These are phyloP conservation scores for Epinotia brunnichana DNA, from an alignment of 2,888 invertebrate genomes.

Conservation along the genomic window DNA sequence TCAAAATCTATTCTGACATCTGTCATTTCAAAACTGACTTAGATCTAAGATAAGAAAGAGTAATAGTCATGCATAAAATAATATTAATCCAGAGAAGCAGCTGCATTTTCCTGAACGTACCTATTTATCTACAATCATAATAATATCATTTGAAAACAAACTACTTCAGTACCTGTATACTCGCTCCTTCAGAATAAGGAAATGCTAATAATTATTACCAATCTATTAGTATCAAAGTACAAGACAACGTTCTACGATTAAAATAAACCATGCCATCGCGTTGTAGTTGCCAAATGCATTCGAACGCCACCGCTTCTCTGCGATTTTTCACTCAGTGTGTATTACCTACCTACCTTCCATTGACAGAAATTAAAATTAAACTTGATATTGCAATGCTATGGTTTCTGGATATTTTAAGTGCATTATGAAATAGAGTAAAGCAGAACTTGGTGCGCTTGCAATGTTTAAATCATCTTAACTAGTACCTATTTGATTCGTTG, in stretches of 20 bases:
- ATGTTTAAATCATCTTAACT: neutral
- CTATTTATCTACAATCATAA: neutral
- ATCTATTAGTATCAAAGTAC: constrained; percentile 5
- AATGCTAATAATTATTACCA: neutral
- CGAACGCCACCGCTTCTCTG: constrained; percentile 26
- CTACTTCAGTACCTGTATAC: too few relatives aligned
- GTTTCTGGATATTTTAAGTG: neutral
- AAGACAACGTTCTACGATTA: constrained; percentile 18
- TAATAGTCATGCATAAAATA: neutral
- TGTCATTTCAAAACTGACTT: neutral
- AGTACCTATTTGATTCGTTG: neutral
- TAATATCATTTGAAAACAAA: too few relatives aligned
- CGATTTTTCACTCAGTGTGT: constrained; percentile 13
- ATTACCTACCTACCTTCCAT: neutral
- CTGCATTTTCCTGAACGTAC: neutral
- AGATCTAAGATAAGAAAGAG: too few relatives aligned
- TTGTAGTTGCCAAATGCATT: constrained; percentile 41
- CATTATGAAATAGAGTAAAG: neutral
- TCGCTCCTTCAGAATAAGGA: neutral
- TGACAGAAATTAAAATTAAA: constrained; percentile 4
- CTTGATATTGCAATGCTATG: neutral
- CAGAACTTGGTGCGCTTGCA: neutral
- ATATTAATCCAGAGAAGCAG: neutral
- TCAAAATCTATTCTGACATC: neutral
- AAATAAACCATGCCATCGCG: constrained; percentile 34